These are phyloP conservation scores for Ceyx margarethae DNA, from an alignment of 2,113 vertebrate genomes.

Conservation along the genomic window DNA sequence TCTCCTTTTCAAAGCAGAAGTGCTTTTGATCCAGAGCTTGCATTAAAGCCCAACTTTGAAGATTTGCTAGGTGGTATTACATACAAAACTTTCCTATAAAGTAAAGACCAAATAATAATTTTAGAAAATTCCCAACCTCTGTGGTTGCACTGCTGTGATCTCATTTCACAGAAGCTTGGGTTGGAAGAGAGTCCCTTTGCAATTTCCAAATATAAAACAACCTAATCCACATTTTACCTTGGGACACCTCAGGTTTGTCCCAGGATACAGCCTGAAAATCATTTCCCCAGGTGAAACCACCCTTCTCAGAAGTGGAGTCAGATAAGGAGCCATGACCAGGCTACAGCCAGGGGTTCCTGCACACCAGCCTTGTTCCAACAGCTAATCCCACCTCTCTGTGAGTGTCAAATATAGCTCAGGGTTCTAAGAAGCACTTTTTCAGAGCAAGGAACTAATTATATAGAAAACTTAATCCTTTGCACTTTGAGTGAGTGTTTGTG, in stretches of 20 bases:
- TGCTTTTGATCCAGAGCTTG: not conserved
- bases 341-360: not conserved
- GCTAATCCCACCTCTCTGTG: not conserved
- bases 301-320: accelerated
- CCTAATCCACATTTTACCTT: not conserved
- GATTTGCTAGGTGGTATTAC: not conserved
- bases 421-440: not conserved
- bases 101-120: not conserved
- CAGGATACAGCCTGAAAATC: not conserved
- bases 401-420: not conserved
- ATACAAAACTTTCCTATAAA: not conserved
- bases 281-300: not conserved
- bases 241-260: not conserved
- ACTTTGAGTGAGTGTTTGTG: not conserved
- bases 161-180: not conserved
- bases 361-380: not conserved
- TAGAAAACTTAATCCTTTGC: not conserved
- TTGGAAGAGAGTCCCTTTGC: not conserved
- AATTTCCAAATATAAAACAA: not conserved
- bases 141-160: not conserved
- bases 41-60: conserved; percentile 21
- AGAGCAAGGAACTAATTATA: not conserved
- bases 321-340: not conserved
- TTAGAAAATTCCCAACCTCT: not conserved
- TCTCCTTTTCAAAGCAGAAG: conserved; percentile 17